Evolutionary conservation across 2,113 vertebrate species (phyloP).

Genomic region (cattle (Bos taurus)): DNA sequence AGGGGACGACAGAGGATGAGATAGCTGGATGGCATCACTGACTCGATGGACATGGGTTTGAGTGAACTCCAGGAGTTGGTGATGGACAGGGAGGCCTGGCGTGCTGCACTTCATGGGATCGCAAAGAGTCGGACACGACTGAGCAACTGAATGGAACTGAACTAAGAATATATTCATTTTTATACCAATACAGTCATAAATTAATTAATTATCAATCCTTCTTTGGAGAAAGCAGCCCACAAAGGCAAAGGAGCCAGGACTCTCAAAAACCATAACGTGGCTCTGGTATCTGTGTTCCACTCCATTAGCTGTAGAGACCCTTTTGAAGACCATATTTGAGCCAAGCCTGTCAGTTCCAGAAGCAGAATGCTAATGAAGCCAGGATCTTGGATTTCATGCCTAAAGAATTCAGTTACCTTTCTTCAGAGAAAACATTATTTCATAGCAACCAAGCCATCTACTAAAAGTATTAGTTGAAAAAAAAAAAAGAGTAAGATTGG

Average conservation of each 20-base stretch:
- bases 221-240: background rate
- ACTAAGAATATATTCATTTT: background rate
- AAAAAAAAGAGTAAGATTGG: background rate
- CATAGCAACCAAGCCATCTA: background rate
- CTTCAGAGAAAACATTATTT: background rate
- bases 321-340: background rate
- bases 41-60: too few species aligned
- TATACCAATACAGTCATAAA: background rate
- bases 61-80: too few species aligned
- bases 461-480: background rate
- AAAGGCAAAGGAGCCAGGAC: background rate
- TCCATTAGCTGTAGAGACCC: background rate
- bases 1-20: too few species aligned
- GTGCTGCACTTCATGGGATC: too few species aligned
- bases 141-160: too few species aligned
- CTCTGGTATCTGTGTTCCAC: background rate
- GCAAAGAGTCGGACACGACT: too few species aligned
- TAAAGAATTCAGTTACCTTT: background rate
- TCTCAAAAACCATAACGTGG: background rate
- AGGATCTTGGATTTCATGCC: background rate
- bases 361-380: background rate
- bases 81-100: too few species aligned
- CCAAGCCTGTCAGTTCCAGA: background rate
- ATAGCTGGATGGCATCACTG: too few species aligned
- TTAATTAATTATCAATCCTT: background rate